A percentile compares a stretch with the other conserved stretches of the same genome.
Evolutionary conservation across 2,888 invertebrate genomes (phyloP).

Genomic region (Protodeltote pygarga): DNA sequence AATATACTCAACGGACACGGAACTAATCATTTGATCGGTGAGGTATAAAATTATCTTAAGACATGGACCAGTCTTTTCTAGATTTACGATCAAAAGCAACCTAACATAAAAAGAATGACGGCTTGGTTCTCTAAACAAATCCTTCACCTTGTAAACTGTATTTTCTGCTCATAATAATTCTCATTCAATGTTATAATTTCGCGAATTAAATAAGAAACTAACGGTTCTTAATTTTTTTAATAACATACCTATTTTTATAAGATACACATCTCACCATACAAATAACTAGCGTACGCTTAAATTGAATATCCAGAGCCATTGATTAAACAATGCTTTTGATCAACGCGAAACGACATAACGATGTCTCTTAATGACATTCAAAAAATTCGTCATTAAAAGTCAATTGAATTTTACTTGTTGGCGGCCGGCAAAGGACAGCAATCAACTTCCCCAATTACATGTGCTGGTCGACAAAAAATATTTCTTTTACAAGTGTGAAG

Average conservation of each 20-base stretch:
- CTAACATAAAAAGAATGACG: too few relatives aligned
- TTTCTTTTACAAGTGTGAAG: slow-evolving; percentile 9
- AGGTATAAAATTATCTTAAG: too few relatives aligned
- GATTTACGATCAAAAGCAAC: too few relatives aligned
- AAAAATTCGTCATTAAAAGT: slow-evolving; percentile 76
- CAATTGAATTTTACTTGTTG: slow-evolving; percentile 76
- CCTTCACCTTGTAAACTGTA: too few relatives aligned
- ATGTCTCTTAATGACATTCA: slow-evolving; percentile 64
- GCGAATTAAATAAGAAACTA: too few relatives aligned
- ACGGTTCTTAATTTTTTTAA: too few relatives aligned
- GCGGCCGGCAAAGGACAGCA: slow-evolving; percentile 54
- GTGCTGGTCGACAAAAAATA: slow-evolving; percentile 16
- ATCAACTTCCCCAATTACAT: slow-evolving; percentile 56
- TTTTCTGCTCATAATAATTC: too few relatives aligned
- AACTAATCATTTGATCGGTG: too few relatives aligned
- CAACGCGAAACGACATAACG: slow-evolving; percentile 54
- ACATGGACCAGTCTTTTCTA: too few relatives aligned
- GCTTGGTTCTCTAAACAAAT: too few relatives aligned
- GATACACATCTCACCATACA: neutral
- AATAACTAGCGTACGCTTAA: slow-evolving; percentile 2
- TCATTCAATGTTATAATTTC: too few relatives aligned
- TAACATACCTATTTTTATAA: neutral
- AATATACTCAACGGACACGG: too few relatives aligned
- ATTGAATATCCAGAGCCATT: slow-evolving; percentile 38
- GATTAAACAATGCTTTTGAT: slow-evolving; percentile 74